Conservation (phyloP, 2,113 vertebrate genomes). For the Acinonyx jubatus region DNA sequence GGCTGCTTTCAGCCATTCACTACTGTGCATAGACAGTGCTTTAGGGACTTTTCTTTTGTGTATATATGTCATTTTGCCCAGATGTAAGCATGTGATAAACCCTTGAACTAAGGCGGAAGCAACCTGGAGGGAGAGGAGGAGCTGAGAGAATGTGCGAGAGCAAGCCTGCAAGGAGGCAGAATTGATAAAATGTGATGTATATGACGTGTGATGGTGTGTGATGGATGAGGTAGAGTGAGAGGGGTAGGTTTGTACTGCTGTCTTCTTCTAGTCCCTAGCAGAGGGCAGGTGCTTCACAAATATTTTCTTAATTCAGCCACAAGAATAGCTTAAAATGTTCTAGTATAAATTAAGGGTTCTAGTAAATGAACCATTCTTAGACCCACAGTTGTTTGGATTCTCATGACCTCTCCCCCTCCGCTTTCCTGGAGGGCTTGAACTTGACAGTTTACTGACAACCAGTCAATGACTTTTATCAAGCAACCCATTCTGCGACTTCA, state of each 20-base stretch:
- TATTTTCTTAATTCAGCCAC: conserved; percentile 41
- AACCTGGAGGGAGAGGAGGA: neutral
- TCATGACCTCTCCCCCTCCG: neutral
- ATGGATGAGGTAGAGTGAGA: neutral
- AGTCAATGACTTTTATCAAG: neutral
- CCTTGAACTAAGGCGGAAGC: neutral
- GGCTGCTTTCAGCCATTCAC: neutral
- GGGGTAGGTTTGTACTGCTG: neutral
- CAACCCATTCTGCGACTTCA: neutral
- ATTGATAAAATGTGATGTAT: neutral
- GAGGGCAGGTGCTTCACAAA: neutral
- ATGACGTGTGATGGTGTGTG: neutral
- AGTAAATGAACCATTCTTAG: conserved; percentile 20
- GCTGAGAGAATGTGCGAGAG: neutral
- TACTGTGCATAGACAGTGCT: neutral
- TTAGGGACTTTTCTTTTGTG: neutral
- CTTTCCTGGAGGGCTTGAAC: neutral
- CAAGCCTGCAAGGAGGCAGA: neutral
- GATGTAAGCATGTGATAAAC: neutral
- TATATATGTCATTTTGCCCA: neutral
- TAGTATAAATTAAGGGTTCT: conserved; percentile 29
- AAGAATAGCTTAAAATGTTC: conserved; percentile 11
- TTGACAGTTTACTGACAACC: conserved; percentile 45
- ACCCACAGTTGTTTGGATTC: conserved; percentile 49
- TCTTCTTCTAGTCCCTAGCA: conserved; percentile 20